These are phyloP conservation scores for Dasypolia templi DNA, from an alignment of 2,888 invertebrate species.

Conservation along the genomic window DNA sequence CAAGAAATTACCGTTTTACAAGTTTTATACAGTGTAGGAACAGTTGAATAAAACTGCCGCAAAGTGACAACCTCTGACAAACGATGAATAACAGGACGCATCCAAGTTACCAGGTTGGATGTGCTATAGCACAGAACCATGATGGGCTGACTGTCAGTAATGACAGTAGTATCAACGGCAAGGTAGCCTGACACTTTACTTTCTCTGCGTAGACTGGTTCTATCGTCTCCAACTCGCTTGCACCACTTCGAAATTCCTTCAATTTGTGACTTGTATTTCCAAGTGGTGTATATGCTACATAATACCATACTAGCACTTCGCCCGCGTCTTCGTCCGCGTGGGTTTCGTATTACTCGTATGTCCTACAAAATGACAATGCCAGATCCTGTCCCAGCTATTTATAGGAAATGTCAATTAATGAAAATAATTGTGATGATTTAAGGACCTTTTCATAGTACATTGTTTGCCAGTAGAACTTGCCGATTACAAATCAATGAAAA, in stretches of 20 bases:
- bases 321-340: no score
- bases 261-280: background rate
- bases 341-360: no score
- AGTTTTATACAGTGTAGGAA: background rate
- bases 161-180: slow-evolving; percentile 15
- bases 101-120: slow-evolving; percentile 27
- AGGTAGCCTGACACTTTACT: background rate
- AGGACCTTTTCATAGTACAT: no score
- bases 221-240: background rate
- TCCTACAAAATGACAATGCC: no score
- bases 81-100: slow-evolving; percentile 67
- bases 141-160: slow-evolving; percentile 23
- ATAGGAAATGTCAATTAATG: no score
- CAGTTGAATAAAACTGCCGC: slow-evolving; percentile 3
- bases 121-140: slow-evolving; percentile 14
- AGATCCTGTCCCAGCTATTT: no score
- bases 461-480: no score
- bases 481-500: no score
- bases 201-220: background rate
- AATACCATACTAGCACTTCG: no score
- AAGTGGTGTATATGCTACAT: background rate
- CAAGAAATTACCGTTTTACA: slow-evolving; percentile 6
- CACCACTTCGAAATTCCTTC: background rate
- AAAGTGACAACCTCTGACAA: slow-evolving; percentile 25
- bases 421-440: no score